Conservation (phyloP, 2,113 vertebrate species). For the Corythornis cristatus region DNA sequence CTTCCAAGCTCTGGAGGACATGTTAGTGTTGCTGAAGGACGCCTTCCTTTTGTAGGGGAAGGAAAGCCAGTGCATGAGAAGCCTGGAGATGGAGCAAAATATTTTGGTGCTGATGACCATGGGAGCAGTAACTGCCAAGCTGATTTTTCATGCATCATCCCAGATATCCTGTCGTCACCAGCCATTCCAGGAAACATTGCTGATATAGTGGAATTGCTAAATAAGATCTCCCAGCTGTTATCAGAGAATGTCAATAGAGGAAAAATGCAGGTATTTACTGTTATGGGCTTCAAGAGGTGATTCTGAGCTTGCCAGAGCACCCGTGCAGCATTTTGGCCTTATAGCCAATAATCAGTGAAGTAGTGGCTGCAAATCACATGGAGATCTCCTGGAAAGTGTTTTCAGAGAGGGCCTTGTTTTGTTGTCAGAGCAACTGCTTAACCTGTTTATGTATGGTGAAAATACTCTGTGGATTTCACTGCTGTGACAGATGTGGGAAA, state of each 20-base stretch:
- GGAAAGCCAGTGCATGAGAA: neutral
- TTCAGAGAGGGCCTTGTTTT: neutral
- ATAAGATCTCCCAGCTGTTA: constrained; percentile 63
- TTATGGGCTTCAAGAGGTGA: neutral
- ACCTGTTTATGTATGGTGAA: neutral
- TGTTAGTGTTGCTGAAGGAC: neutral
- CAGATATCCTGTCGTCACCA: constrained; percentile 64
- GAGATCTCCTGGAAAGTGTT: neutral
- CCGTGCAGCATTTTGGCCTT: neutral
- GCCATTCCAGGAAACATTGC: constrained; percentile 74
- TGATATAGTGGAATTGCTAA: constrained; percentile 70
- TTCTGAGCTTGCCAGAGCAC: neutral
- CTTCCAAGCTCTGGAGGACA: neutral
- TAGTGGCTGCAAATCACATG: neutral
- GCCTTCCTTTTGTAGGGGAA: neutral
- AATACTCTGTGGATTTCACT: neutral
- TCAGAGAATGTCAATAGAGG: constrained; percentile 51
- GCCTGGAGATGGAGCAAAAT: neutral
- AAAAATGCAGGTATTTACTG: constrained; percentile 74
- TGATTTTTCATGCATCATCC: constrained; percentile 70
- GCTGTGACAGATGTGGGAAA: neutral
- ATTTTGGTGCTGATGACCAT: neutral
- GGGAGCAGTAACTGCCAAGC: constrained; percentile 27
- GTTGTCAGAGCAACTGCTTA: neutral
- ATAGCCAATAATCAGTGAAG: neutral